Percentiles rank a stretch among this genome's conserved stretches.
These are phyloP conservation scores for Notolabrus celidotus DNA, from an alignment of 2,797 vertebrate species.

Conservation along the genomic window DNA sequence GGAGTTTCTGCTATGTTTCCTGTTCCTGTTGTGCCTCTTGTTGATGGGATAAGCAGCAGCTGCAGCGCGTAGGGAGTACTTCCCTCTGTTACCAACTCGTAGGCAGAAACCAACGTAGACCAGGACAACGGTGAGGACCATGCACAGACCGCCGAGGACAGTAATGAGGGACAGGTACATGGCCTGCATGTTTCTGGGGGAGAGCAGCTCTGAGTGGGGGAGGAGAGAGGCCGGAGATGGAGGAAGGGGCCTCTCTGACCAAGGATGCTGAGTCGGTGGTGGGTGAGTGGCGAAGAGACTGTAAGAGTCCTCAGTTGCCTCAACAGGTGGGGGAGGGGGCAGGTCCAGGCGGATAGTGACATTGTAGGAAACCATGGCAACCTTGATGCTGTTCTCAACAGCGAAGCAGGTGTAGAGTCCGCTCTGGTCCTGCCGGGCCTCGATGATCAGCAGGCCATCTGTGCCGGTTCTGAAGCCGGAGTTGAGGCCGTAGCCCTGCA, in stretches of 20 bases:
- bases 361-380: constrained; percentile 85
- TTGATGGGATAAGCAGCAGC: constrained; percentile 62
- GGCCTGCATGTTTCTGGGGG: constrained; percentile 84
- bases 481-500: constrained; percentile 80
- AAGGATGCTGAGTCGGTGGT: constrained; percentile 14
- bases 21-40: constrained; percentile 68
- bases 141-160: constrained; percentile 89
- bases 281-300: neutral
- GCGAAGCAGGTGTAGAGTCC: constrained; percentile 92
- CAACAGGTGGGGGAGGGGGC: constrained; percentile 59
- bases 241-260: constrained; percentile 49
- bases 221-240: constrained; percentile 57
- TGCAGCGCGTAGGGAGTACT: constrained; percentile 84
- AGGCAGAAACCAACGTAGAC: constrained; percentile 91
- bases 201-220: constrained; percentile 71
- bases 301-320: constrained; percentile 29
- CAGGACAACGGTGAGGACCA: constrained; percentile 89
- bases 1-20: constrained; percentile 72
- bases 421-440: constrained; percentile 86
- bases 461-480: constrained; percentile 88
- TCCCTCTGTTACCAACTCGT: constrained; percentile 84
- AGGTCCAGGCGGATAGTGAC: constrained; percentile 84
- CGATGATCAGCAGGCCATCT: constrained; percentile 92
- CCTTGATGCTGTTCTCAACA: constrained; percentile 87
- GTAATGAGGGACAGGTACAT: constrained; percentile 92